Conservation (phyloP, 1,140 invertebrate species). For the Sycophaga agraensis region DNA sequence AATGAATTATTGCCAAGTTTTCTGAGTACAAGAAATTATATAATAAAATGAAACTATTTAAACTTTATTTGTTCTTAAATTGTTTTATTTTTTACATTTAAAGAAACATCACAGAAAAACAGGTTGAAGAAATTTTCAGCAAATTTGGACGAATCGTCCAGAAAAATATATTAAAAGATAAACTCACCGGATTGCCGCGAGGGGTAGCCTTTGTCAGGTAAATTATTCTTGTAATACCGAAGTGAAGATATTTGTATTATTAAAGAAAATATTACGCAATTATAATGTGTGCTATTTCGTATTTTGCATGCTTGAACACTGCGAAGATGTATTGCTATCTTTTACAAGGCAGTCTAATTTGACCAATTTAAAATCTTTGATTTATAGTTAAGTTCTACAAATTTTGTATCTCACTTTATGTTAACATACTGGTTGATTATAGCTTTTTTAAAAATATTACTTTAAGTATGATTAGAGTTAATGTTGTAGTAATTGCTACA, state of each 20-base stretch:
- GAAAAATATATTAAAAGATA: slow-evolving; percentile 85
- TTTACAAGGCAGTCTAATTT: slow-evolving; percentile 1
- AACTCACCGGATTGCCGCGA: slow-evolving; percentile 79
- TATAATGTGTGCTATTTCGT: slow-evolving; percentile 13
- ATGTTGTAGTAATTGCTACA: neutral
- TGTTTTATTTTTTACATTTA: slow-evolving; percentile 22
- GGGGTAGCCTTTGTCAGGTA: slow-evolving; percentile 93
- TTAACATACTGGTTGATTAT: no score
- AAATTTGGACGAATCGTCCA: slow-evolving; percentile 88
- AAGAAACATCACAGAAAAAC: slow-evolving; percentile 75
- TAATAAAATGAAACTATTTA: no score
- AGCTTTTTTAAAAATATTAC: no score
- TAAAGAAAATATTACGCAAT: slow-evolving; percentile 40
- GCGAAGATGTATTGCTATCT: slow-evolving; percentile 46
- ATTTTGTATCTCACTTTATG: no score
- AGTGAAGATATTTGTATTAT: no score
- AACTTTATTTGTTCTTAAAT: no score
- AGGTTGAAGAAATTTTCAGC: slow-evolving; percentile 81
- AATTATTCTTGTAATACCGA: slow-evolving; percentile 34
- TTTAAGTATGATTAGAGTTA: no score
- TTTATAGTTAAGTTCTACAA: slow-evolving; percentile 18
- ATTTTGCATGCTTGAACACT: slow-evolving; percentile 31
- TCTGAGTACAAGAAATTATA: no score
- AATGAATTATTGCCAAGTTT: neutral
- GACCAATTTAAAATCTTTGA: slow-evolving; percentile 25